phyloP scores from a whole-genome alignment of 2,888 invertebrate genomes.

The Leptopilina drosophilae region DNA sequence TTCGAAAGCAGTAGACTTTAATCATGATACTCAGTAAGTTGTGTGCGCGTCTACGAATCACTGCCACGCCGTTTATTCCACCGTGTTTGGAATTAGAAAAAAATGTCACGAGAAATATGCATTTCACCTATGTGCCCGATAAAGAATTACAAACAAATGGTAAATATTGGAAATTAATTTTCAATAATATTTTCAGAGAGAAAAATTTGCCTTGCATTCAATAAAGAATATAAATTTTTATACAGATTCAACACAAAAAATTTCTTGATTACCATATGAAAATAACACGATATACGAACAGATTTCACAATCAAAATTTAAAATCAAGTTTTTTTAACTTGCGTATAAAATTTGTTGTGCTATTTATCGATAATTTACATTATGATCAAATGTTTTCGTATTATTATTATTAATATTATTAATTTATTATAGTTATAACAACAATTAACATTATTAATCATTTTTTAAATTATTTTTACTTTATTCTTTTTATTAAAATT shows the following conservation, averaged over 20 bases:
- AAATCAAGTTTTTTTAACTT: neutral
- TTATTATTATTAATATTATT: too few species aligned
- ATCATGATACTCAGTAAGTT: conserved; percentile 63
- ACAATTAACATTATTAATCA: too few species aligned
- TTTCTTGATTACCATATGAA: neutral
- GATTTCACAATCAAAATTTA: conserved; percentile 9
- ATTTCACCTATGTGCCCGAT: conserved; percentile 70
- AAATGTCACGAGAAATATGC: conserved; percentile 62
- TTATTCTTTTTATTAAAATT: too few species aligned
- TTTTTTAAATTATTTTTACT: too few species aligned
- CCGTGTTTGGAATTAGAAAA: conserved; percentile 45
- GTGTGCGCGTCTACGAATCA: conserved; percentile 44
- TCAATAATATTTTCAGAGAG: too few species aligned
- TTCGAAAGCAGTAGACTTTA: conserved; percentile 58
- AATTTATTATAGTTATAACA: too few species aligned
- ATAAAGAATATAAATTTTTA: too few species aligned
- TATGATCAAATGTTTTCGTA: too few species aligned
- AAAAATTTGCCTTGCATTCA: too few species aligned
- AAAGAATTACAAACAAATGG: conserved; percentile 53
- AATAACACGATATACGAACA: neutral
- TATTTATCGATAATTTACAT: too few species aligned
- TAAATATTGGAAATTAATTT: conserved; percentile 40
- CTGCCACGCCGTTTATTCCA: conserved; percentile 41
- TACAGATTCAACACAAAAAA: neutral
- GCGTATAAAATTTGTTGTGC: too few species aligned